Evolutionary conservation across 2,113 vertebrate genomes (phyloP).

Genomic region (Anolis carolinensis): DNA sequence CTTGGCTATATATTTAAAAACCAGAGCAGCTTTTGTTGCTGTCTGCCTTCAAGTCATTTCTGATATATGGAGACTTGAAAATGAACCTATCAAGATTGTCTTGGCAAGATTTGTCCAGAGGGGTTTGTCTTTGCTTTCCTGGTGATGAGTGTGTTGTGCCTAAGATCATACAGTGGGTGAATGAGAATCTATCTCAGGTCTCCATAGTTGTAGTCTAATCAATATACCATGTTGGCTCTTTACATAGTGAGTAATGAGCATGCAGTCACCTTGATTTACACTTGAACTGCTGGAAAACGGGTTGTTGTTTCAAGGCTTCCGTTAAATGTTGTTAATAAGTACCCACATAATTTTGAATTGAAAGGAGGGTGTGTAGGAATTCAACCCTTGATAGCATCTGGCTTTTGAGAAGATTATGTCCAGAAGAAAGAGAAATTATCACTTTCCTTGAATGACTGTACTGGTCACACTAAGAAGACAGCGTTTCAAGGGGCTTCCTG

Average conservation of each 20-base stretch:
- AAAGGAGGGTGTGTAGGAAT: neutral
- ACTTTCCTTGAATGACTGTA: conserved; percentile 50
- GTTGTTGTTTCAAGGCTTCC: conserved; percentile 46
- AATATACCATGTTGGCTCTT: neutral
- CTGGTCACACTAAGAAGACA: conserved; percentile 50
- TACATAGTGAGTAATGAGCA: conserved; percentile 7
- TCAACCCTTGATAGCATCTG: conserved; percentile 45
- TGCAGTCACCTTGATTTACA: conserved; percentile 36
- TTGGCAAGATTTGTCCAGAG: too few relatives aligned
- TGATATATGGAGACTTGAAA: too few relatives aligned
- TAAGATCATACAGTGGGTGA: too few relatives aligned
- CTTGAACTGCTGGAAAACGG: conserved; percentile 22
- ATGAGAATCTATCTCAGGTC: too few relatives aligned
- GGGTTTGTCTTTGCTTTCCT: too few relatives aligned
- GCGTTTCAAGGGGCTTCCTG: conserved; percentile 56
- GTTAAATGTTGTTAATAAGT: conserved; percentile 59
- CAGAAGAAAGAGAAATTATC: conserved; percentile 45
- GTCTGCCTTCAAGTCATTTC: too few relatives aligned
- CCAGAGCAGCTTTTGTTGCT: neutral
- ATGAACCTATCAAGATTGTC: too few relatives aligned
- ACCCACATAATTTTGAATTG: conserved; percentile 56
- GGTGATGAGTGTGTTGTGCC: too few relatives aligned
- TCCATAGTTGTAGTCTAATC: too few relatives aligned
- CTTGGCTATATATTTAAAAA: conserved; percentile 22
- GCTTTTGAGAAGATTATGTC: conserved; percentile 55